A percentile compares a stretch with the other conserved stretches of the same genome.
phyloP scores from a whole-genome alignment of 2,888 invertebrate genomes.

The Enchytraeus crypticus region DNA sequence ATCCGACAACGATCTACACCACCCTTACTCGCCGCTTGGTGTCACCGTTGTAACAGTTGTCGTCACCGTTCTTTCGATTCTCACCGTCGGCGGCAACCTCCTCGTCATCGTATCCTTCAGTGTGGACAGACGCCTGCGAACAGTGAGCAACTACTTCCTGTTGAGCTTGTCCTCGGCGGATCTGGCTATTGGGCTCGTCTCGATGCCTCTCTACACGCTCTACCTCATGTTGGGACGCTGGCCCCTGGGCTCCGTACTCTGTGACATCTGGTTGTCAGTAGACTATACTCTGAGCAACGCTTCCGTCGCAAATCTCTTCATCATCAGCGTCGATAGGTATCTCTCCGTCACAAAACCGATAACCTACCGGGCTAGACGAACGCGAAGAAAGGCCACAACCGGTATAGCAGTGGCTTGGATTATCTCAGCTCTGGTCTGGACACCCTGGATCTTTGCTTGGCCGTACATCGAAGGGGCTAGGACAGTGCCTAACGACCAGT shows the following conservation, averaged over 20 bases:
- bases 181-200: conserved; percentile 87
- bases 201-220: conserved; percentile 93
- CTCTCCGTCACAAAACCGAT: conserved; percentile 89
- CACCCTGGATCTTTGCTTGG: conserved; percentile 98
- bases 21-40: background rate
- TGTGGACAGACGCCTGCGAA: conserved; percentile 95
- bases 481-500: conserved; percentile 69
- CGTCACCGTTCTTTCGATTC: conserved; percentile 34
- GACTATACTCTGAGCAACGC: conserved; percentile 98
- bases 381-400: conserved; percentile 77
- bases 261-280: conserved; percentile 91
- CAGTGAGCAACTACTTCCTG: conserved; percentile 88
- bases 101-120: conserved; percentile 98
- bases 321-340: conserved; percentile 90
- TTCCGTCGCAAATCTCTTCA: conserved; percentile 89
- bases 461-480: conserved; percentile 83
- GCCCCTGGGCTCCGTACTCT: conserved; percentile 80
- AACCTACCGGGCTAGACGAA: conserved; percentile 88
- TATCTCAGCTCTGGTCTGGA: conserved; percentile 86
- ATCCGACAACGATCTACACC: background rate
- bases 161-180: conserved; percentile 94
- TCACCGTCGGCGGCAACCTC: conserved; percentile 85
- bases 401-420: conserved; percentile 96
- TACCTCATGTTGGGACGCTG: conserved; percentile 79
- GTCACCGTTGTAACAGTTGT: conserved; percentile 27